Evolutionary conservation across 2,888 invertebrate genomes (phyloP).

Genomic region (Merodon equestris): DNA sequence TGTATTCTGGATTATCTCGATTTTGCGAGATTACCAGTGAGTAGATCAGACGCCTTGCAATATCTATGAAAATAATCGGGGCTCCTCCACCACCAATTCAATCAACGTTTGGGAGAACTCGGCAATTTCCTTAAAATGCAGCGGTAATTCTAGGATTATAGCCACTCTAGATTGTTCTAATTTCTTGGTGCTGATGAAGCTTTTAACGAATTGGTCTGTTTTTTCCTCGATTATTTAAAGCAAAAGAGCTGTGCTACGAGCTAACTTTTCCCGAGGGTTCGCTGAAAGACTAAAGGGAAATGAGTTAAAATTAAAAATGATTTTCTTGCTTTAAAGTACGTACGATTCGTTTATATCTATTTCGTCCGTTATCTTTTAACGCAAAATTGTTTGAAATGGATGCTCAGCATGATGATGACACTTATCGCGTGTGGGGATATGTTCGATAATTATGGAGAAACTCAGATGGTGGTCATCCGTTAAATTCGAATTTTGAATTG

Average conservation of each 20-base stretch:
- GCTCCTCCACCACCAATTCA: conserved; percentile 73
- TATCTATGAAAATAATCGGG: conserved; percentile 73
- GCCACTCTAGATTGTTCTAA: conserved; percentile 74
- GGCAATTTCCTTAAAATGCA: conserved; percentile 71
- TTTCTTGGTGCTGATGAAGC: conserved; percentile 69
- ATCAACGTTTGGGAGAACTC: conserved; percentile 69
- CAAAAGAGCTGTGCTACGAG: conserved; percentile 71
- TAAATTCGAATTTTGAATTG: too few relatives aligned
- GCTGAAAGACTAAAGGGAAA: conserved; percentile 71
- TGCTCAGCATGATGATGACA: too few relatives aligned
- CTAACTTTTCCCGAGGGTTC: conserved; percentile 74
- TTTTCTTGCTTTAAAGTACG: background rate
- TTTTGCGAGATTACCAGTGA: conserved; percentile 71
- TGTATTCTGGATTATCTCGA: conserved; percentile 40
- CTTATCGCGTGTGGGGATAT: too few relatives aligned
- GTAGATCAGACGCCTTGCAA: conserved; percentile 73
- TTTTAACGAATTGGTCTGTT: conserved; percentile 70
- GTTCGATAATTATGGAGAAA: too few relatives aligned
- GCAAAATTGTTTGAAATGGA: too few relatives aligned
- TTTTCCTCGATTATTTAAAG: conserved; percentile 71
- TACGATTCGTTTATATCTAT: background rate
- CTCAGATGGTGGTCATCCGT: too few relatives aligned
- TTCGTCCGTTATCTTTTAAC: too few relatives aligned
- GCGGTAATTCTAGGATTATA: conserved; percentile 71
- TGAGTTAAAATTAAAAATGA: too few relatives aligned